Base-by-base conservation (phyloP, 2,888 invertebrate genomes). In the Leptura quadrifasciata region DNA sequence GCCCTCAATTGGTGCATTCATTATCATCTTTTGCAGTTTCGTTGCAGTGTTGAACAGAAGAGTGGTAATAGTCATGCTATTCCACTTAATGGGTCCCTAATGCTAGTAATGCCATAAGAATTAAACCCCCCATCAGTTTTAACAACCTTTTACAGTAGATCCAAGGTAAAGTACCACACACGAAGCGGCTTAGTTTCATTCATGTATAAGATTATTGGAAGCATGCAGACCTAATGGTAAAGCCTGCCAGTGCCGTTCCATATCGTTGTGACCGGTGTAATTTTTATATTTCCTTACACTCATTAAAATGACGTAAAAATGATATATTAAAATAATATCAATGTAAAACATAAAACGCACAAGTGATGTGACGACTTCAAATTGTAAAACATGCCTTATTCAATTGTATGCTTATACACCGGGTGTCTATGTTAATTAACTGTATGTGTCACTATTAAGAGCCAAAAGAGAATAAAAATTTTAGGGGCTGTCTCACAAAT, bases 161-260 rank as follows among this genome's bases (percentile, higher is more conserved):
- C 39, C 63, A 63, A 63, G 63, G 63, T 39, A 18, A 20, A 39
- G 63, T 39, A 20, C 63, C 63, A 63, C 63, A 63, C 63, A 63
- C 63, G 63, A 63, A 35, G 63, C 20, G 63, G 20, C 63, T 63
- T 63, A 18, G 61, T 61, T 61, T 31, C 61, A 27, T 61, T n/a
- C 61, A 57, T 21, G 21, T 57, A 57, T 55, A 2, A 57, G 21
- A 57, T 57, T 21, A 21, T 57, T 57, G 57, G 57, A 57, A 21
- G 57, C 57, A 39, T 39, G 8, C 39, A 47, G n/a, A 47, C 47
- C 47, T 47, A n/a, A n/a, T n/a, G n/a, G 47, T 5, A 47, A 47
- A 47, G 47, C 12, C n/a, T 15, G n/a, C 47, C 47, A 47, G 47
- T 47, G 47, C 17, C 4, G 12, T 47, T 47, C 47, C n/a, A 47